Conservation (phyloP, 2,113 vertebrate genomes). For the Stegostoma tigrinum region DNA sequence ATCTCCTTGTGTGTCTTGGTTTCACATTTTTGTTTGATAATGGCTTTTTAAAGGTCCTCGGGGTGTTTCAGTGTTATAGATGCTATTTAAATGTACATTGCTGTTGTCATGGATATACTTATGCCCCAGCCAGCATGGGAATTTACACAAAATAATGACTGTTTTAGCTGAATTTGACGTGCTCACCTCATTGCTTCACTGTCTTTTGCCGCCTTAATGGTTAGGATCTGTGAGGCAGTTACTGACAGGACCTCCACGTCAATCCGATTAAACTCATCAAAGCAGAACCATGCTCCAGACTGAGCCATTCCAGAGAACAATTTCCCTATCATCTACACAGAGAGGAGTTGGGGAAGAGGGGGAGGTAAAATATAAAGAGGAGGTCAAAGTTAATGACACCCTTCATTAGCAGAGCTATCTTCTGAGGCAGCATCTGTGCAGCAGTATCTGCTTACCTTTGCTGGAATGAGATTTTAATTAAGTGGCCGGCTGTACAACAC, state of each 20-base stretch:
- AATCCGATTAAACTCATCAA: slow-evolving; percentile 55
- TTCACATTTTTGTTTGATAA: neutral
- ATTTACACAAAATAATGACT: no score
- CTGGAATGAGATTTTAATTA: slow-evolving; percentile 25
- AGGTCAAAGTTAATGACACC: neutral
- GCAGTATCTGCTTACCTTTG: neutral
- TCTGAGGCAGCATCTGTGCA: neutral
- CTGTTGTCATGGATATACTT: neutral
- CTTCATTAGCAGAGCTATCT: neutral
- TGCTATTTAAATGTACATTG: no score
- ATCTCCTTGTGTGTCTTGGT: neutral
- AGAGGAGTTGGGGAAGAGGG: neutral
- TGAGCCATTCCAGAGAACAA: slow-evolving; percentile 55
- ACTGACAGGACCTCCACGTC: slow-evolving; percentile 52
- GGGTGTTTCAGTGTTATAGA: neutral
- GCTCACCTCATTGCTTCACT: slow-evolving; percentile 50
- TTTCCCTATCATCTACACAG: slow-evolving; percentile 51
- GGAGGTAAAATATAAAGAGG: neutral
- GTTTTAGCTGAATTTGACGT: neutral
- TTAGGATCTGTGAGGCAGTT: slow-evolving; percentile 51
- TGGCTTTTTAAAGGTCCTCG: neutral
- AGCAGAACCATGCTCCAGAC: slow-evolving; percentile 58
- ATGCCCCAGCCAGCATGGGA: neutral
- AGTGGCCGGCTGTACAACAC: neutral
- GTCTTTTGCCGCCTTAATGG: slow-evolving; percentile 55